Conservation (phyloP, 2,113 vertebrate species). For the Gila orcuttii region DNA sequence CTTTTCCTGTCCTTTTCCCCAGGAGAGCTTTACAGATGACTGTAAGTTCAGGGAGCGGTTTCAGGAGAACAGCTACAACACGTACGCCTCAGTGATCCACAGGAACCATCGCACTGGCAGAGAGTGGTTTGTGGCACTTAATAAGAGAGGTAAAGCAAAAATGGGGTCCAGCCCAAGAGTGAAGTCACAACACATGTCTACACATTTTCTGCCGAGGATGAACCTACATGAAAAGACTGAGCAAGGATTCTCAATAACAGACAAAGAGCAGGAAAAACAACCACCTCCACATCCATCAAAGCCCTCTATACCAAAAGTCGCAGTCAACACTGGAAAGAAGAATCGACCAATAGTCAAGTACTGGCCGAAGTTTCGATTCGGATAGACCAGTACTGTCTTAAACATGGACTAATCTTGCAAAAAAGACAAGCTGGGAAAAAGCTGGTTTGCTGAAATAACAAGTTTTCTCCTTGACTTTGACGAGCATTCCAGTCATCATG, state of each 20-base stretch:
- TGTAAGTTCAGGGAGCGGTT: slow-evolving; percentile 96
- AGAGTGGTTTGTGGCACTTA: slow-evolving; percentile 95
- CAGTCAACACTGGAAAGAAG: slow-evolving; percentile 63
- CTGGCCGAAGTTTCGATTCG: slow-evolving; percentile 94
- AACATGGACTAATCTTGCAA: slow-evolving; percentile 12
- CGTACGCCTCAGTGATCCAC: slow-evolving; percentile 89
- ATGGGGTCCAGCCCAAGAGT: slow-evolving; percentile 91
- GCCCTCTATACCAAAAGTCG: slow-evolving; percentile 59
- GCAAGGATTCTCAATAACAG: slow-evolving; percentile 84
- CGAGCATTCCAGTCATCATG: slow-evolving; percentile 63
- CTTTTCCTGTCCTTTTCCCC: slow-evolving; percentile 29
- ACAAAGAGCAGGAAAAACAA: slow-evolving; percentile 68
- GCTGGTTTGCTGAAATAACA: slow-evolving; percentile 32
- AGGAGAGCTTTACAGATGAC: slow-evolving; percentile 89
- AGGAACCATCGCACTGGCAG: slow-evolving; percentile 83
- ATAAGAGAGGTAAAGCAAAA: slow-evolving; percentile 95
- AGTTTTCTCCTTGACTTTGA: background rate
- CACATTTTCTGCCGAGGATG: slow-evolving; percentile 92
- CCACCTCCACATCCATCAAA: slow-evolving; percentile 55
- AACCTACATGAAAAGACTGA: slow-evolving; percentile 71
- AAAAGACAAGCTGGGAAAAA: slow-evolving; percentile 12
- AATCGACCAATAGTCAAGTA: slow-evolving; percentile 79
- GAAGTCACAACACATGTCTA: slow-evolving; percentile 92
- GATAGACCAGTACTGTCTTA: slow-evolving; percentile 69
- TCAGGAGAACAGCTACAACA: slow-evolving; percentile 99